Conservation (phyloP, 2,797 vertebrate species). For the Ammospiza maritima region DNA sequence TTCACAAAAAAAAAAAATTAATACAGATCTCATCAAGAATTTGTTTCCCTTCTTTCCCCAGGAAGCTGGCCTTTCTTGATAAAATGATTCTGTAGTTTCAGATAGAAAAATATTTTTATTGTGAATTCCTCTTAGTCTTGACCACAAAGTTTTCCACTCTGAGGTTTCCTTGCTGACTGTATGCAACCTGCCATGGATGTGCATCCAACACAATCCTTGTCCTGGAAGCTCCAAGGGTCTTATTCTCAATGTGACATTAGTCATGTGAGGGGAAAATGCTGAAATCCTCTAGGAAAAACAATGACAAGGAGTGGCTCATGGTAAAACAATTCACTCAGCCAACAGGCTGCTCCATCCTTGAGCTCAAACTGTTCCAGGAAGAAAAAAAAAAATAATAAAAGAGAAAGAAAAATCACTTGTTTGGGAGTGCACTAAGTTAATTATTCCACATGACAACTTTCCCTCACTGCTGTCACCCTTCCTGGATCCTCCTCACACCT, state of each 20-base stretch:
- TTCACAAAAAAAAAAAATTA: background rate
- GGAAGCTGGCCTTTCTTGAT: background rate
- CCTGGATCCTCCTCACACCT: background rate
- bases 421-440: background rate
- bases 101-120: background rate
- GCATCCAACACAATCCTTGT: background rate
- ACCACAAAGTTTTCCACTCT: background rate
- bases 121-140: background rate
- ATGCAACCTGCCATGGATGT: background rate
- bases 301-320: background rate
- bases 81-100: background rate
- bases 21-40: background rate
- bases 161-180: background rate
- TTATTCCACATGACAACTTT: background rate
- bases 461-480: background rate
- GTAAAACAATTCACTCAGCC: background rate
- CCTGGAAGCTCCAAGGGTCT: background rate
- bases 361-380: background rate
- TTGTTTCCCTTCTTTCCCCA: background rate
- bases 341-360: background rate
- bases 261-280: background rate
- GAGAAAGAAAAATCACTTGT: fast-evolving
- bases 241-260: background rate
- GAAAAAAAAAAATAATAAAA: too few relatives aligned
- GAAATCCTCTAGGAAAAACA: background rate